Conservation (phyloP, 2,113 vertebrate species). For the Rissa tridactyla region DNA sequence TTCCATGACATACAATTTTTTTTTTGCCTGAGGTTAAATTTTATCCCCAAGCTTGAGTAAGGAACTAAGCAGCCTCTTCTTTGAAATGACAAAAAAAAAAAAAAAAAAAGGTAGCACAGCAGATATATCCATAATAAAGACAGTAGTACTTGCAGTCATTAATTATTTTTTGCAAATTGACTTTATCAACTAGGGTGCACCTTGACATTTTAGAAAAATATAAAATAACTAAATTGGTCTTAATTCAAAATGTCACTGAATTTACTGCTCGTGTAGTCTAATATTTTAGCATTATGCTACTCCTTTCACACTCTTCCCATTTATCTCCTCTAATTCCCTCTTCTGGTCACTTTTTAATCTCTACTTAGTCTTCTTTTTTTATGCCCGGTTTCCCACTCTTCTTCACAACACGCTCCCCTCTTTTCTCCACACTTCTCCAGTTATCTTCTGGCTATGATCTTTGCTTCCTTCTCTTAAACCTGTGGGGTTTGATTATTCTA, state of each 20-base stretch:
- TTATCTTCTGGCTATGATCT: neutral
- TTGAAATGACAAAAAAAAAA: neutral
- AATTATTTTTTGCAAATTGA: neutral
- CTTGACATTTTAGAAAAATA: constrained; percentile 23
- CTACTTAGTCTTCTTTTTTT: neutral
- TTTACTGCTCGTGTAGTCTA: neutral
- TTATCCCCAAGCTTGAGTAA: neutral
- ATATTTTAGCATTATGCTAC: neutral
- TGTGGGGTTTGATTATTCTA: neutral
- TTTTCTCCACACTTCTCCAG: neutral
- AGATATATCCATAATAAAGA: neutral
- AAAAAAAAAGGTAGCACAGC: neutral
- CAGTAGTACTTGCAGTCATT: neutral
- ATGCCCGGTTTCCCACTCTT: neutral
- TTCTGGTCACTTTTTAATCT: neutral
- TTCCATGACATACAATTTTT: neutral
- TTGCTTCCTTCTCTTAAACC: neutral
- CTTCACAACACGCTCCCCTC: fast-evolving
- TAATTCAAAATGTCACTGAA: constrained; percentile 4
- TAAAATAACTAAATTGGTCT: neutral
- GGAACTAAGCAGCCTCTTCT: neutral
- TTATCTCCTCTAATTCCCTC: neutral
- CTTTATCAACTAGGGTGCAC: neutral
- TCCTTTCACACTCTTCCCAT: neutral
- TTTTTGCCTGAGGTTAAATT: neutral